Conservation (phyloP, 1,140 invertebrate species). For the Lerema accius region DNA sequence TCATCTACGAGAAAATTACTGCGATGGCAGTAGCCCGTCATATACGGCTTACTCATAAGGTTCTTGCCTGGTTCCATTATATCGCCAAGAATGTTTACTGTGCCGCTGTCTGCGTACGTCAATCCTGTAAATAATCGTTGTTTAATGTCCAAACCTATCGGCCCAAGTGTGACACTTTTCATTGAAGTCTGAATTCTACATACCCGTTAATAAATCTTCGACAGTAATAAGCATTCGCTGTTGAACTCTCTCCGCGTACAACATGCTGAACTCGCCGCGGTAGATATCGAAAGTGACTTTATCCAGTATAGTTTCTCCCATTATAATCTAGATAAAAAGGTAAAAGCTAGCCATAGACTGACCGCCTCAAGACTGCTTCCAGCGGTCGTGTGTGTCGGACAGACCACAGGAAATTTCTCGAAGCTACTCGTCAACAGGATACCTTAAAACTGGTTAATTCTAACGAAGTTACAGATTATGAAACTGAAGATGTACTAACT, state of each 20-base stretch:
- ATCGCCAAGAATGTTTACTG: slow-evolving; percentile 58
- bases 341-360: background rate
- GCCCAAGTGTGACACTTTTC: no score
- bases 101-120: slow-evolving; percentile 55
- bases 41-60: slow-evolving; percentile 47
- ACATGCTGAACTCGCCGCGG: slow-evolving; percentile 60
- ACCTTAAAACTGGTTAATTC: no score
- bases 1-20: slow-evolving; percentile 53
- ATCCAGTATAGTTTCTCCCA: slow-evolving; percentile 50
- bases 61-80: slow-evolving; percentile 34
- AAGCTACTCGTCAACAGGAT: no score
- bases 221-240: slow-evolving; percentile 48
- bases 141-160: no score
- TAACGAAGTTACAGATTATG: no score
- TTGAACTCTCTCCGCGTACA: slow-evolving; percentile 58
- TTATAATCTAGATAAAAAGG: slow-evolving; percentile 51
- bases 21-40: slow-evolving; percentile 67
- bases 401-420: no score
- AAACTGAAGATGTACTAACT: no score
- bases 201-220: slow-evolving; percentile 66
- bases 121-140: slow-evolving; percentile 47
- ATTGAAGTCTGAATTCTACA: slow-evolving; percentile 8
- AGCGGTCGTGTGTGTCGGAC: no score
- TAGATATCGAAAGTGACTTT: slow-evolving; percentile 68
- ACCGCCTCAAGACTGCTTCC: no score